Conservation (phyloP, 2,888 invertebrate species). For the Cephus runcator region DNA sequence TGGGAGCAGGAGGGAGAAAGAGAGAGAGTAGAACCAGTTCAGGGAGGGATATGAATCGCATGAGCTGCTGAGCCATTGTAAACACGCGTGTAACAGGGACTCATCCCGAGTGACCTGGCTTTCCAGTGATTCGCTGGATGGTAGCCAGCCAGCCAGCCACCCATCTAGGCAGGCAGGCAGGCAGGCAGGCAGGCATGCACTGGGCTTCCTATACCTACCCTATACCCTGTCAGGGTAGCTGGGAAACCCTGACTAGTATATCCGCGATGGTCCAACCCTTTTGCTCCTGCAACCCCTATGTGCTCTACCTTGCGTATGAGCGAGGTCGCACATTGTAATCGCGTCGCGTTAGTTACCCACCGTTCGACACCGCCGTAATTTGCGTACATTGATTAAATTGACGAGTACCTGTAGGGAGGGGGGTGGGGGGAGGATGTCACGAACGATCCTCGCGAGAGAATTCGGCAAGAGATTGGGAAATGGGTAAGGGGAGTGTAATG, state of each 20-base stretch:
- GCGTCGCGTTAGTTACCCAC: slow-evolving; percentile 52
- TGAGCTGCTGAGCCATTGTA: slow-evolving; percentile 60
- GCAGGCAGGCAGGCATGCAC: not conserved
- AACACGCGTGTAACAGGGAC: slow-evolving; percentile 60
- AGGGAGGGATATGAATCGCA: slow-evolving; percentile 54
- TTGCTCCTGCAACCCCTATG: slow-evolving; percentile 24
- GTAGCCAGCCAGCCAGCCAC: not conserved
- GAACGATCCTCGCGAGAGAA: slow-evolving; percentile 2
- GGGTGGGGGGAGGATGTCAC: slow-evolving; percentile 20
- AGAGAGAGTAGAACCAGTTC: slow-evolving; percentile 11
- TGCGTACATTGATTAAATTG: slow-evolving; percentile 59
- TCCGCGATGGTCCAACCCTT: slow-evolving; percentile 5
- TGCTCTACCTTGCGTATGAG: slow-evolving; percentile 30
- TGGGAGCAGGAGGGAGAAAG: not conserved
- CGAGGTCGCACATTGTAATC: slow-evolving; percentile 54
- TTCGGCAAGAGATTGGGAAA: slow-evolving; percentile 15
- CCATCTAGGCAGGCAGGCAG: not conserved
- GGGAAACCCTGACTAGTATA: not conserved
- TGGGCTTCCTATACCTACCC: slow-evolving; percentile 3
- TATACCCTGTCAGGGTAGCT: slow-evolving; percentile 6
- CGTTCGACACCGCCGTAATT: slow-evolving; percentile 54
- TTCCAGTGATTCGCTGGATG: not conserved
- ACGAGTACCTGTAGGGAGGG: slow-evolving; percentile 35
- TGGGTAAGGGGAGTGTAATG: slow-evolving; percentile 14
- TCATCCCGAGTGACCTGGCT: slow-evolving; percentile 45